Conservation (phyloP, 2,888 invertebrate genomes). For the Poecilus cupreus region DNA sequence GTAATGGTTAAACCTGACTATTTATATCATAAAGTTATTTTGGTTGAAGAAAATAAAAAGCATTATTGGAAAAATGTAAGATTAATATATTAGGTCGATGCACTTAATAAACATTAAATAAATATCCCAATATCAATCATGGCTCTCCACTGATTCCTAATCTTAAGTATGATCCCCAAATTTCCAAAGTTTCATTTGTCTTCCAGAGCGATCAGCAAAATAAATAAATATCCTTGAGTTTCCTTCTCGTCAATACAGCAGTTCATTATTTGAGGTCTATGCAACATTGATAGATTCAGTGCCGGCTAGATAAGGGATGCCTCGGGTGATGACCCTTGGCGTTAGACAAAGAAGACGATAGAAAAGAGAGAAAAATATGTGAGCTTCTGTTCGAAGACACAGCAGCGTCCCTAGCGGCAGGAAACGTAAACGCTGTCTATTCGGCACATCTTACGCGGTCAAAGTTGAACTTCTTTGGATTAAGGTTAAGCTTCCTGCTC, state of each 20-base stretch:
- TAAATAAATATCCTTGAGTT: conserved; percentile 42
- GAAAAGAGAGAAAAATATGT: neutral
- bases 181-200: conserved; percentile 44
- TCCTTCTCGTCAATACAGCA: conserved; percentile 36
- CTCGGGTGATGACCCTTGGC: conserved; percentile 49
- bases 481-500: conserved; percentile 35
- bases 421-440: conserved; percentile 29
- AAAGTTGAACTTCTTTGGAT: conserved; percentile 37
- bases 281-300: conserved; percentile 54
- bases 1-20: too few species aligned
- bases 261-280: conserved; percentile 54
- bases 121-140: neutral
- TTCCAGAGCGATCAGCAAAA: conserved; percentile 9
- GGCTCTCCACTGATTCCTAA: neutral
- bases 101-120: neutral
- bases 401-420: conserved; percentile 19
- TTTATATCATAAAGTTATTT: too few species aligned
- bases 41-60: neutral
- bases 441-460: conserved; percentile 39
- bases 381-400: neutral
- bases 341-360: neutral
- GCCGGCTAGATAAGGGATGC: conserved; percentile 35
- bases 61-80: too few species aligned
- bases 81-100: too few species aligned
- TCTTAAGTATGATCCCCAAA: neutral